Evolutionary conservation across 2,888 invertebrate species (phyloP), one percentile per base, ranked within the genome.

Genomic region (Malthinus seriepunctatus): DNA sequence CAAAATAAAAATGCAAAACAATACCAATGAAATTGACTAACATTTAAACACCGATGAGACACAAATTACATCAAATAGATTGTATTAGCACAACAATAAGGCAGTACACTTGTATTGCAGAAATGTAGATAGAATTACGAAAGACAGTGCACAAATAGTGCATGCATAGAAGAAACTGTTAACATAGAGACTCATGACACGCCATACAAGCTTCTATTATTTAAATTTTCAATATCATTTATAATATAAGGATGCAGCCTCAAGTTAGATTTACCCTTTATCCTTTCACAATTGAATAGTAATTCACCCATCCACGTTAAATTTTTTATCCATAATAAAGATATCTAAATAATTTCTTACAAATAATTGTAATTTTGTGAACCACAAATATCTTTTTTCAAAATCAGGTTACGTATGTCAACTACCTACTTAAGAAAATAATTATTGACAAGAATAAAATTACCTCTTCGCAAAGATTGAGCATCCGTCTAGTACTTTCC

Each of bases 391-490:
- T 23, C n/a, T 23, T 23, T 23, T 23, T 23, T 3, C 3, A 23
- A 23, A 23, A 23, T 23, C 23, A 23, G 23, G 23, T 23, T 23
- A 23, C 23, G 23, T 23, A 23, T 23, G 23, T 23, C 23, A 23
- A 23, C 23, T 23, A 23, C 23, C 23, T 23, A 23, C 23, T 23
- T 23, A 23, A 23, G n/a, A 23, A 23, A 23, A 23, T 23, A 23
- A 23, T 23, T 23, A 23, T 23, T 5, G 23, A 23, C 23, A 23
- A 23, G 12, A 46, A 34, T 49, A 60, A 9, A 46, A 59, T 88
- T 84, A 93, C 93, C 91, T 95, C 95, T 82, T 95, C 95, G 80
- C 94, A 94, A 81, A 94, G 85, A 70, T 88, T 85, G 84, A 94
- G 85, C 95, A 95, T 95, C 73, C 94, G 92, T 76, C 95, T 85